Base-by-base conservation (phyloP, 2,888 invertebrate genomes). In the Mermis nigrescens region DNA sequence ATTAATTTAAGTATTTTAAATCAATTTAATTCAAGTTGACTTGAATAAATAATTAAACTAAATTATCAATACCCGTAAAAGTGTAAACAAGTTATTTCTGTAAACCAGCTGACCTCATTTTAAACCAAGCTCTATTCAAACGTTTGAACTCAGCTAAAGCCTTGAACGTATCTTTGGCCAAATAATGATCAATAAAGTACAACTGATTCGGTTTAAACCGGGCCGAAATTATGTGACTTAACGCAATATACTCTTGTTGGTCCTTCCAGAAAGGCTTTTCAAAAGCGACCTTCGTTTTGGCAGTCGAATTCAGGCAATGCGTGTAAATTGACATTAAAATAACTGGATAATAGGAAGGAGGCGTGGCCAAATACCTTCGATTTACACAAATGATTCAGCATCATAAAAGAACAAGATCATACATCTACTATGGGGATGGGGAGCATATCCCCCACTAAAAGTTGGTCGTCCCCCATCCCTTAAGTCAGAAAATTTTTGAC, bases 311-410 rank as follows among this genome's bases (percentile, higher is more conserved):
- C 4, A 12, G 48, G 24, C 48, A 48, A 7, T 24, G 12, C 4
- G 19, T 48, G 24, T 48, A 24, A 24, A 48, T 24, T 7, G 48
- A 48, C 48, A 48, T 48, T 24, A 48, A 24, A 7, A 48, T 24
- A 4, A 48, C 24, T n/a, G 48, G 48, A 48, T 48, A 48, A 48
- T 48, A 48, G 19, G 12, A n/a, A 4, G 48, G 48, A 7, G 48
- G 48, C 24, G 48, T 48, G 24, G 48, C 48, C 48, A 48, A 48
- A 48, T 48, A 48, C n/a, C n/a, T n/a, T n/a, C n/a, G n/a, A n/a
- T n/a, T n/a, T n/a, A n/a, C n/a, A n/a, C n/a, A n/a, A n/a, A n/a
- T n/a, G n/a, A n/a, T n/a, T n/a, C n/a, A n/a, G n/a, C n/a, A n/a
- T n/a, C n/a, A n/a, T n/a, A n/a, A n/a, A n/a, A n/a, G n/a, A n/a